phyloP scores from a whole-genome alignment of 2,888 invertebrate genomes.

The Argynnis bischoffii region DNA sequence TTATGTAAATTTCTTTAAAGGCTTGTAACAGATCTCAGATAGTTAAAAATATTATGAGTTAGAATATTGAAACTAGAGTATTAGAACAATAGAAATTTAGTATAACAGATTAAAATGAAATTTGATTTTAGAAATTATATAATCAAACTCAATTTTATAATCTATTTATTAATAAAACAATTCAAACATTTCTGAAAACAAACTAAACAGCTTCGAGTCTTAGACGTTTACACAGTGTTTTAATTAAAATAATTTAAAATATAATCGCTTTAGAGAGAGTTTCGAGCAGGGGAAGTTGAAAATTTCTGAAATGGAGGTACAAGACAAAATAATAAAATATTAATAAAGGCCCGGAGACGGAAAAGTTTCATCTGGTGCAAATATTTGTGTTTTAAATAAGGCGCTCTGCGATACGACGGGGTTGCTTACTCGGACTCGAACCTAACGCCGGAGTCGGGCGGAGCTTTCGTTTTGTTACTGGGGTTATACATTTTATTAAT shows the following conservation, averaged over 20 bases:
- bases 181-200: conserved; percentile 41
- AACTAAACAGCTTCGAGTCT: conserved; percentile 56
- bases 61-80: too few relatives aligned
- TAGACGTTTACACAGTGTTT: conserved; percentile 76
- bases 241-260: conserved; percentile 82
- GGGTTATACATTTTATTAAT: background rate
- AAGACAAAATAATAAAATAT: conserved; percentile 83
- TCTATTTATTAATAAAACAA: conserved; percentile 33
- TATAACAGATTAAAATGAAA: background rate
- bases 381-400: conserved; percentile 82
- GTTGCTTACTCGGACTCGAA: conserved; percentile 58
- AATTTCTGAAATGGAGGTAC: conserved; percentile 73
- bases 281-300: conserved; percentile 77
- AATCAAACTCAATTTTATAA: conserved; percentile 17
- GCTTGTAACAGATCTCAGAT: too few relatives aligned
- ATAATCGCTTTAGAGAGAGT: conserved; percentile 79
- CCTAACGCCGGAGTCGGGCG: conserved; percentile 43
- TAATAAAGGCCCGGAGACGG: conserved; percentile 79
- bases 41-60: too few relatives aligned
- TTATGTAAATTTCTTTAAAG: too few relatives aligned
- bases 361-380: conserved; percentile 76
- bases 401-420: conserved; percentile 71
- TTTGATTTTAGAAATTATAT: conserved; percentile 7
- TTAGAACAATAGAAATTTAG: too few relatives aligned
- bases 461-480: conserved; percentile 26